A percentile compares a stretch with the other conserved stretches of the same genome.
phyloP scores from a whole-genome alignment of 2,113 vertebrate genomes.

The Brachirus orientalis region DNA sequence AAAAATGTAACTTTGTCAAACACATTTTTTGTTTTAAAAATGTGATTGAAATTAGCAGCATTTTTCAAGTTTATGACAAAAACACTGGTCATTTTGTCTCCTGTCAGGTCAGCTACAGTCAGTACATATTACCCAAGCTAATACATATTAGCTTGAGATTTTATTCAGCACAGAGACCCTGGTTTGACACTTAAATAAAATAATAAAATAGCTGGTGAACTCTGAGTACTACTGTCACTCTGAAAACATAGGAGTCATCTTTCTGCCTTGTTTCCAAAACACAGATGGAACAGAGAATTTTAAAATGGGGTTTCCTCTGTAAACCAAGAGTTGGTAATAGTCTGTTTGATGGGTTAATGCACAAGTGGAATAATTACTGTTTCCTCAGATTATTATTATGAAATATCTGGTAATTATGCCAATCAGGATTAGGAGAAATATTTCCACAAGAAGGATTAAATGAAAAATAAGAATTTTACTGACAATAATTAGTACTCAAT shows the following conservation, averaged over 20 bases:
- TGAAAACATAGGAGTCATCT: background rate
- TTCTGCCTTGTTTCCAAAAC: background rate
- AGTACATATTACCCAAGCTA: background rate
- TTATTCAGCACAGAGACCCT: slow-evolving; percentile 2
- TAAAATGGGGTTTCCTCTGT: background rate
- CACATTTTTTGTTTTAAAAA: too few species aligned
- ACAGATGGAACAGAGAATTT: background rate
- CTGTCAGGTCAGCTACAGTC: background rate
- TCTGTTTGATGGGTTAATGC: background rate
- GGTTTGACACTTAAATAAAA: slow-evolving; percentile 17
- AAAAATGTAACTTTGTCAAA: too few species aligned
- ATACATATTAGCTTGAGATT: slow-evolving; percentile 13
- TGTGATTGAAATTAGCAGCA: too few species aligned
- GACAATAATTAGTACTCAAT: too few species aligned
- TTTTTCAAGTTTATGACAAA: too few species aligned
- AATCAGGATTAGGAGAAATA: background rate
- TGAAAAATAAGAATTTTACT: too few species aligned
- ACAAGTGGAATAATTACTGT: background rate
- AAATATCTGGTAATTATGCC: background rate
- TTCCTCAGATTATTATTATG: background rate
- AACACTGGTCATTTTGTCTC: slow-evolving; percentile 18
- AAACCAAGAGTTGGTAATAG: background rate
- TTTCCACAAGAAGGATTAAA: background rate
- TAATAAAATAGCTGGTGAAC: background rate
- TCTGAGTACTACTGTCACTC: background rate